Evolutionary conservation across 2,888 invertebrate genomes (phyloP), one percentile per base, ranked within the genome.

Genomic region (Philaethria dido): DNA sequence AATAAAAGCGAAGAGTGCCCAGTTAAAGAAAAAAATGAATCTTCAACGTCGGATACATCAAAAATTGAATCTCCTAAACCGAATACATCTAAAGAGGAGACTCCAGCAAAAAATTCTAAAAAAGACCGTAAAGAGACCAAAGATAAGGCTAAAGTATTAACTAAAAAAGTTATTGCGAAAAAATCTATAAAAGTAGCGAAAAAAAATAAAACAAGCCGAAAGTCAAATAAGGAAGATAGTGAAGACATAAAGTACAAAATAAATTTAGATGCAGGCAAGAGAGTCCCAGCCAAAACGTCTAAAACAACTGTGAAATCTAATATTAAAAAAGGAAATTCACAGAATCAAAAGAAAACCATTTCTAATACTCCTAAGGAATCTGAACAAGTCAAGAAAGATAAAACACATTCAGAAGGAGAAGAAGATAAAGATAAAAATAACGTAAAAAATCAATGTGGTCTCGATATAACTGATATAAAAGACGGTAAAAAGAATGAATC

Each of bases 211-310:
- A 63, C 73, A 48, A 68, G 66, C 16, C 55, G 64, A 62, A 86
- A 86, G 73, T 36, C 74, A 54, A 82, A 82, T 73, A 75, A 76
- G 45, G 77, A 70, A 50, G 81, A 75, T 63, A 78, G 80, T 69
- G 77, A 84, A 77, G 83, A 88, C 77, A 67, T 82, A 72, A 91
- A 89, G 83, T 88, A 87, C 88, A 92, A 90, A 89, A 81, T 86
- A 71, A 89, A 87, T 81, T 79, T 85, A 78, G 87, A 84, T 72
- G 76, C 80, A 64, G 75, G 76, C 66, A 88, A 87, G 77, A 89
- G 86, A 70, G 67, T 74, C 63, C 60, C 77, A 47, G 52, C 79
- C 2, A 88, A 85, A 79, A 78, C 78, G 73, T 75, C 82, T 52
- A 91, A 80, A 82, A 78, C 65, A 20, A 20, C 59, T 4, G 3